Conservation (phyloP, 1,140 invertebrate genomes). For the Bombyx mandarina region DNA sequence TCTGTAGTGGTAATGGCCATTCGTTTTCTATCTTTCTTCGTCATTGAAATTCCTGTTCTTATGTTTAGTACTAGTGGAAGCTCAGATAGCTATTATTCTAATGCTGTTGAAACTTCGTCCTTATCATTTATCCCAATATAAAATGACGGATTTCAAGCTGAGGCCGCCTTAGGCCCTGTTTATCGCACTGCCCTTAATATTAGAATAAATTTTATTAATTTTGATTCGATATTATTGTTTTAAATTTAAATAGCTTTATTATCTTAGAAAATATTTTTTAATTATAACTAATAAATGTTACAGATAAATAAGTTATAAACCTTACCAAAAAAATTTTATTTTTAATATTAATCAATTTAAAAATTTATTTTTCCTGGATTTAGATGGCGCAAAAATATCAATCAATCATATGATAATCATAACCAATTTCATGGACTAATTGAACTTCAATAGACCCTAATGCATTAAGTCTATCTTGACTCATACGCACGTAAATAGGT, state of each 20-base stretch:
- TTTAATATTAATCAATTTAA: slow-evolving; percentile 3
- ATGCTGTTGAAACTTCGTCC: no score
- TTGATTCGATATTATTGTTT: not conserved
- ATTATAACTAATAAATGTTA: not conserved
- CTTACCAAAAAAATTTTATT: not conserved
- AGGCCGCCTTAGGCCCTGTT: not conserved
- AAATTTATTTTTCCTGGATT: not conserved
- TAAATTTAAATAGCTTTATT: not conserved
- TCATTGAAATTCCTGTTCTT: no score
- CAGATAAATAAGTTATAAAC: not conserved
- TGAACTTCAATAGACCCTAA: not conserved
- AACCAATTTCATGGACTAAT: no score
- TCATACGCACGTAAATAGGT: slow-evolving; percentile 6
- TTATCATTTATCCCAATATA: not conserved
- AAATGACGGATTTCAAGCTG: not conserved
- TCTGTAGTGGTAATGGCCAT: no score
- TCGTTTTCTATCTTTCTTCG: no score
- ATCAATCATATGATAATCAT: no score
- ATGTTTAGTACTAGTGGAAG: no score
- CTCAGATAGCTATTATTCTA: no score
- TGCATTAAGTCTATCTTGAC: slow-evolving; percentile 7
- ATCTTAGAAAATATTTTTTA: not conserved
- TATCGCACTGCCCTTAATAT: no score
- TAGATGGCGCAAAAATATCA: no score
- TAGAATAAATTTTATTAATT: not conserved